Evolutionary conservation across 2,113 vertebrate genomes (phyloP).

Genomic region (Geococcyx californianus): DNA sequence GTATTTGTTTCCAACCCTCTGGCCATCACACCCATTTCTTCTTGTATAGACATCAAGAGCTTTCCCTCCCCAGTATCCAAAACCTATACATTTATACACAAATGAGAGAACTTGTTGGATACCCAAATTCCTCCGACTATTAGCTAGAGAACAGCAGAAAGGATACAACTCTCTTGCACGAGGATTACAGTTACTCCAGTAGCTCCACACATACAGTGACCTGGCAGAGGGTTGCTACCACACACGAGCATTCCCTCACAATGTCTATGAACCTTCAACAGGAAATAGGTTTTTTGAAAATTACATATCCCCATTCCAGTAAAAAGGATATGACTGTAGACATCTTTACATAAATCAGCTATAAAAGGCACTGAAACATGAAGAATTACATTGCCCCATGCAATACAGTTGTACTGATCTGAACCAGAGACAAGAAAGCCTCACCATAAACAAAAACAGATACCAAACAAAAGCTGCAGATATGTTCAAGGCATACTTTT

Average conservation of each 20-base stretch:
- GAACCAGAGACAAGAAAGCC: neutral
- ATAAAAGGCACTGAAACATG: neutral
- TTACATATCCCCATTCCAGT: neutral
- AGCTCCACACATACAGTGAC: neutral
- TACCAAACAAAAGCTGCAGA: neutral
- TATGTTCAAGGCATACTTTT: neutral
- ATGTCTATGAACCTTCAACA: neutral
- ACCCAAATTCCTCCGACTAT: neutral
- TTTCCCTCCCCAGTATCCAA: neutral
- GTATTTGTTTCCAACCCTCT: neutral
- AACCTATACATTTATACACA: neutral
- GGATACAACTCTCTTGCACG: neutral
- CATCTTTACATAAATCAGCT: neutral
- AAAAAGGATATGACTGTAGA: neutral
- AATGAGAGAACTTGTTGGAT: neutral
- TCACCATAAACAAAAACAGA: neutral
- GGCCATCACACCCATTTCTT: neutral
- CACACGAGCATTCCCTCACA: neutral
- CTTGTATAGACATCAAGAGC: neutral
- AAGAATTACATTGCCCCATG: neutral
- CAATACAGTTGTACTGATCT: neutral
- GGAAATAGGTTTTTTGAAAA: neutral
- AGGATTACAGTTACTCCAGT: neutral
- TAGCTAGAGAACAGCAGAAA: neutral
- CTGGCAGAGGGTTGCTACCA: neutral